Conservation (phyloP, 1,140 invertebrate species). For the Microplitis demolitor region DNA sequence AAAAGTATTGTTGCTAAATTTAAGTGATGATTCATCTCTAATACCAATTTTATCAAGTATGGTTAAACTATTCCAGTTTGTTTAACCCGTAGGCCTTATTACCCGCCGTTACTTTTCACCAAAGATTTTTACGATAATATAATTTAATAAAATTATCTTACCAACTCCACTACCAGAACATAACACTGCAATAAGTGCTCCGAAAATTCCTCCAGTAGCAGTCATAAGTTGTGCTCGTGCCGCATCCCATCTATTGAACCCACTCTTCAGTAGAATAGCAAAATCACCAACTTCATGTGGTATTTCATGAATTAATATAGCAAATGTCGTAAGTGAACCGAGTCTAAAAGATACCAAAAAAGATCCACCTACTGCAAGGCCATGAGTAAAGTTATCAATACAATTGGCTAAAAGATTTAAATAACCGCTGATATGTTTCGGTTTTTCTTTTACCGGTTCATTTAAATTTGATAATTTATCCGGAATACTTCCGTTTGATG, state of each 20-base stretch:
- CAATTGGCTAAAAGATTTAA: constrained; percentile 93
- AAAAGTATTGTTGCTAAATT: no score
- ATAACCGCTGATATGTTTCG: constrained; percentile 82
- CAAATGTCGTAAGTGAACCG: constrained; percentile 89
- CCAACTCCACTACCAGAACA: constrained; percentile 81
- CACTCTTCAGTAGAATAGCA: constrained; percentile 91
- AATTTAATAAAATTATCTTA: constrained; percentile 50
- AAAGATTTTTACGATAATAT: no score
- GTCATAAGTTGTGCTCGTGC: constrained; percentile 91
- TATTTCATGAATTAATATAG: constrained; percentile 95
- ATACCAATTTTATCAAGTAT: no score
- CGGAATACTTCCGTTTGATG: not conserved
- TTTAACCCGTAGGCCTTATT: no score
- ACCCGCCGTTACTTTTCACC: no score
- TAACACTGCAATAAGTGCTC: constrained; percentile 83
- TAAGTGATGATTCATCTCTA: no score
- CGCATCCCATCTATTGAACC: constrained; percentile 91
- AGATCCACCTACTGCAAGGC: constrained; percentile 92
- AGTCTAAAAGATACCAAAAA: constrained; percentile 88
- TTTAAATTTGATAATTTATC: not conserved
- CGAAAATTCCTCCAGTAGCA: constrained; percentile 83
- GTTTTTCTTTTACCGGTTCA: constrained; percentile 36
- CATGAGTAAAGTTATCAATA: constrained; percentile 98
- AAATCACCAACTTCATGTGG: constrained; percentile 98
- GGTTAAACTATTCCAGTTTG: no score